Conservation (phyloP, 2,888 invertebrate species). For the Stenoptilia bipunctidactyla region DNA sequence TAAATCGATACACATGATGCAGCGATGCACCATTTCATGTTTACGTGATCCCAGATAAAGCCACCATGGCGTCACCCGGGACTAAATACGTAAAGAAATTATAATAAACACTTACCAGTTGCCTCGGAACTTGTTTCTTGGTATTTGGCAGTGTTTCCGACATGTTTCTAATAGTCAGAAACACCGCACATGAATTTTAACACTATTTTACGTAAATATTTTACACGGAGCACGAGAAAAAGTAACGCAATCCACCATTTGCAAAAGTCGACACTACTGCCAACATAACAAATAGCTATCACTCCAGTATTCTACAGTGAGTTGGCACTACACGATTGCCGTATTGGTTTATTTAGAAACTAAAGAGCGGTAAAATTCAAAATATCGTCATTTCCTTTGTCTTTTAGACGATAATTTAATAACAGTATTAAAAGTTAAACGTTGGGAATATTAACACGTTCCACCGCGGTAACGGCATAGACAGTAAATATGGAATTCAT, state of each 20-base stretch:
- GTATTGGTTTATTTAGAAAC: conserved; percentile 54
- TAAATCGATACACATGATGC: conserved; percentile 69
- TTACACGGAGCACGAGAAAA: conserved; percentile 71
- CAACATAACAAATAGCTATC: conserved; percentile 53
- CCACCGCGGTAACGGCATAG: no score
- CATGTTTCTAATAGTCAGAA: conserved; percentile 68
- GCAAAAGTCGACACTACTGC: conserved; percentile 67
- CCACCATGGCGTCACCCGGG: conserved; percentile 76
- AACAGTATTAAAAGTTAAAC: no score
- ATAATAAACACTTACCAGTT: conserved; percentile 74
- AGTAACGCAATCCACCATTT: conserved; percentile 72
- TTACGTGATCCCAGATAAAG: conserved; percentile 76
- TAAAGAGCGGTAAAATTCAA: conserved; percentile 39
- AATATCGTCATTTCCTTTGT: conserved; percentile 25
- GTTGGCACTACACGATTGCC: conserved; percentile 40
- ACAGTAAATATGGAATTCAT: no score
- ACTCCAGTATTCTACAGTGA: conserved; percentile 35
- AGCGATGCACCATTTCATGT: conserved; percentile 72
- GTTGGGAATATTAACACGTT: no score
- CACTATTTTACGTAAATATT: conserved; percentile 73
- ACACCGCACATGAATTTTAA: conserved; percentile 63
- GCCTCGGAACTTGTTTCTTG: conserved; percentile 72
- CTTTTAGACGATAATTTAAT: neutral
- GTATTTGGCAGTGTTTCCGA: conserved; percentile 71
- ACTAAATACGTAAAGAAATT: conserved; percentile 66